Evolutionary conservation across 1,140 invertebrate genomes (phyloP).

Genomic region (Holcopasites calliopsidis): DNA sequence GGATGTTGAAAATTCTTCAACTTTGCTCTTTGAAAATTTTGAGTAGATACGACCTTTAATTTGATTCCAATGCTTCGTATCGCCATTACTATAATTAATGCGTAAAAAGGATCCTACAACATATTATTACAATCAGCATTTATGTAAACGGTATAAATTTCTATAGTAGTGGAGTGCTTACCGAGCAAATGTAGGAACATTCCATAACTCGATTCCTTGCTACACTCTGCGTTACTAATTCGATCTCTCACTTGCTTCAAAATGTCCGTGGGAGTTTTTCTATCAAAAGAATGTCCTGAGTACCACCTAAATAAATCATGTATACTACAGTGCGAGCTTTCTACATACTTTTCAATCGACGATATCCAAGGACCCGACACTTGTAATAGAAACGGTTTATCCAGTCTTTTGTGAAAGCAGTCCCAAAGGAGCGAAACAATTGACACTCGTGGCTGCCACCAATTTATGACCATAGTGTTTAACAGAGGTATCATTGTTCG

Average conservation of each 20-base stretch:
- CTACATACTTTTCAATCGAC: constrained; percentile 74
- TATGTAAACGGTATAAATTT: neutral
- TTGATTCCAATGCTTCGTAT: constrained; percentile 78
- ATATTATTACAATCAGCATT: constrained; percentile 8
- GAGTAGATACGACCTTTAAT: constrained; percentile 78
- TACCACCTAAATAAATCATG: neutral
- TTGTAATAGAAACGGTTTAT: constrained; percentile 75
- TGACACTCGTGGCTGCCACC: constrained; percentile 75
- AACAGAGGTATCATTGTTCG: constrained; percentile 73
- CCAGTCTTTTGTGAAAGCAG: constrained; percentile 78
- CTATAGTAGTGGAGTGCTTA: constrained; percentile 48
- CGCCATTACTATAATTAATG: constrained; percentile 63
- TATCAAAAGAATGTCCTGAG: constrained; percentile 54
- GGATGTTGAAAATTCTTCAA: constrained; percentile 73
- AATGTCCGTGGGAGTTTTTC: constrained; percentile 74
- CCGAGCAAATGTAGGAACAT: constrained; percentile 77
- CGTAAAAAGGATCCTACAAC: constrained; percentile 72
- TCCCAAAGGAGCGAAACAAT: constrained; percentile 77
- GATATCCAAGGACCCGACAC: constrained; percentile 72
- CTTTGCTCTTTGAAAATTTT: constrained; percentile 77
- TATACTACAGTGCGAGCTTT: constrained; percentile 12
- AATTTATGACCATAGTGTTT: constrained; percentile 70
- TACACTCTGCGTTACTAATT: constrained; percentile 65
- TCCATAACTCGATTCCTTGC: constrained; percentile 76
- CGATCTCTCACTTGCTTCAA: constrained; percentile 74